Conservation (phyloP, 2,797 vertebrate genomes). For the Pristis pectinata region DNA sequence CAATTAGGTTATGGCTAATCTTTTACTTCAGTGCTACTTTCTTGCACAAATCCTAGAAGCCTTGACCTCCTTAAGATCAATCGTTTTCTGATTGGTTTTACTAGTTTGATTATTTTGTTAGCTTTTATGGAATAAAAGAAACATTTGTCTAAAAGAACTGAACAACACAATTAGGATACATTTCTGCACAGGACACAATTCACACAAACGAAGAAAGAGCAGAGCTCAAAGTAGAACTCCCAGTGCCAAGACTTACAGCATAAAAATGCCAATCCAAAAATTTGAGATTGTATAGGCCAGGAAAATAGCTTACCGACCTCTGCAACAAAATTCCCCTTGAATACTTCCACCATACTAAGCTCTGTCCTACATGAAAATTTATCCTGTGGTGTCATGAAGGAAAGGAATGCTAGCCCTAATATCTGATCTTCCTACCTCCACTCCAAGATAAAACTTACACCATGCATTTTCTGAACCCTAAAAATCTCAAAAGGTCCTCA, state of each 20-base stretch:
- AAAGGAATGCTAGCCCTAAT: background rate
- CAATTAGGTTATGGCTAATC: no score
- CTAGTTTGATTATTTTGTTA: background rate
- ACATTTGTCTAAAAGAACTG: background rate
- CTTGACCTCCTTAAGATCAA: no score
- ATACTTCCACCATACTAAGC: background rate
- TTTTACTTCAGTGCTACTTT: no score
- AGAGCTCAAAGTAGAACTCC: background rate
- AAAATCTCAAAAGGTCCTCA: background rate
- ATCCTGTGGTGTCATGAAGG: background rate
- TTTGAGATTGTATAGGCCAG: background rate
- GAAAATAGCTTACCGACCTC: conserved; percentile 7
- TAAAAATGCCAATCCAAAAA: background rate
- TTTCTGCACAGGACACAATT: background rate
- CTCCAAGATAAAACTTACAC: background rate
- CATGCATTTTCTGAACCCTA: background rate
- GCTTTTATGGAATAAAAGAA: background rate
- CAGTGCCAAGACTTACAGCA: background rate
- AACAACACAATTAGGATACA: background rate
- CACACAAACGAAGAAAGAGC: background rate
- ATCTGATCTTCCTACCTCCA: background rate
- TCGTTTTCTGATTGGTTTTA: no score
- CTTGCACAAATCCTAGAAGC: no score
- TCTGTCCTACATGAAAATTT: background rate
- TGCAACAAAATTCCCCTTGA: background rate